Evolutionary conservation across 2,888 invertebrate genomes (phyloP).

Genomic region (Parnassius mnemosyne): DNA sequence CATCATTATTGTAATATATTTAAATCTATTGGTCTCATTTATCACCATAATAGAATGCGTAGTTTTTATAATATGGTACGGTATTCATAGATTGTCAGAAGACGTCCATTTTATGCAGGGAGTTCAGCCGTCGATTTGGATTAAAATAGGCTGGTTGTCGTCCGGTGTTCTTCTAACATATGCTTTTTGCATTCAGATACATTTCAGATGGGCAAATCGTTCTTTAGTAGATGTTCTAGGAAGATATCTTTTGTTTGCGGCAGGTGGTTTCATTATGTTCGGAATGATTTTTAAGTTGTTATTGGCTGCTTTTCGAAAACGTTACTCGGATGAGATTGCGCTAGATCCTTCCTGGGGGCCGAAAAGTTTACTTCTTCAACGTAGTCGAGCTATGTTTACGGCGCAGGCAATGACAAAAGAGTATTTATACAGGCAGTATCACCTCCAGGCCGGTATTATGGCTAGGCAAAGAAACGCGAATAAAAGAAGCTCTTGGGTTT

Average conservation of each 20-base stretch:
- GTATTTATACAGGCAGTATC: conserved; percentile 73
- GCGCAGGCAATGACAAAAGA: conserved; percentile 77
- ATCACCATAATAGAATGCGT: conserved; percentile 47
- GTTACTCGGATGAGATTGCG: conserved; percentile 35
- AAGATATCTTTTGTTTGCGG: conserved; percentile 31
- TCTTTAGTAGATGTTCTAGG: conserved; percentile 30
- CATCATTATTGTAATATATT: conserved; percentile 36
- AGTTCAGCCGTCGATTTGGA: conserved; percentile 50
- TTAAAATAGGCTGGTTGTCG: conserved; percentile 53
- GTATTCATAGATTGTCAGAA: conserved; percentile 60
- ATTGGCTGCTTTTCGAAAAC: conserved; percentile 41
- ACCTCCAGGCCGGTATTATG: conserved; percentile 63
- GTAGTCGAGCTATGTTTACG: conserved; percentile 71
- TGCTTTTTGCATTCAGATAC: conserved; percentile 42
- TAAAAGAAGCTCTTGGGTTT: conserved; percentile 29
- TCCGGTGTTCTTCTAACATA: conserved; percentile 43
- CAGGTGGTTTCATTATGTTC: conserved; percentile 27
- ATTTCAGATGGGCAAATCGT: conserved; percentile 15
- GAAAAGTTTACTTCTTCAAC: conserved; percentile 49
- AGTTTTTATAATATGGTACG: conserved; percentile 64
- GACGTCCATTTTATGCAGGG: conserved; percentile 75
- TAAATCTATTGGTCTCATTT: conserved; percentile 42
- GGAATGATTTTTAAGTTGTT: conserved; percentile 36
- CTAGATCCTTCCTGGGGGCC: conserved; percentile 65
- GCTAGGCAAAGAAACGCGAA: conserved; percentile 53